Evolutionary conservation across 2,113 vertebrate species (phyloP).

Genomic region (Macrotus californicus): DNA sequence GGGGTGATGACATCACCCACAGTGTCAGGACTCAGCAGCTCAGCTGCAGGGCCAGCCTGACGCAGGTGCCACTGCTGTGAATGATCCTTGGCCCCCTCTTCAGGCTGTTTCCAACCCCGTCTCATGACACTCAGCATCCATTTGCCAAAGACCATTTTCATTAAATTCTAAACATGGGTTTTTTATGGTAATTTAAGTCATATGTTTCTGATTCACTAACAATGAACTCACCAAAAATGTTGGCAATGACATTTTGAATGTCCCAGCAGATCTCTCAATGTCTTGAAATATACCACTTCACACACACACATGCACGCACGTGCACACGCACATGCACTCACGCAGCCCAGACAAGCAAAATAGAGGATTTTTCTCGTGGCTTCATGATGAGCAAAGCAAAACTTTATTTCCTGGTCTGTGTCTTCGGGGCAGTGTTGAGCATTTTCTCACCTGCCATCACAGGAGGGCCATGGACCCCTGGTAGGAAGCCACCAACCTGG

Average conservation of each 20-base stretch:
- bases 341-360: background rate
- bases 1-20: background rate
- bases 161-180: background rate
- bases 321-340: too few relatives aligned
- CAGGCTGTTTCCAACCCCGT: rapidly evolving
- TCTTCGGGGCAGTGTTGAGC: rapidly evolving
- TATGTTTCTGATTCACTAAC: conserved; percentile 6
- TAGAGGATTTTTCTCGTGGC: rapidly evolving
- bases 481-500: rapidly evolving
- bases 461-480: rapidly evolving
- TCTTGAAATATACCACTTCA: background rate
- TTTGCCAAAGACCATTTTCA: background rate
- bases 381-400: background rate
- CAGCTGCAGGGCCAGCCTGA: rapidly evolving
- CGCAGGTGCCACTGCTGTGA: background rate
- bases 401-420: background rate
- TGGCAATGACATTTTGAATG: background rate
- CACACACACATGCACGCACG: background rate
- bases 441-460: rapidly evolving
- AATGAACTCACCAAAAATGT: background rate
- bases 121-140: background rate
- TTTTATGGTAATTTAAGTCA: background rate
- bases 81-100: rapidly evolving
- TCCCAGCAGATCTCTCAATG: background rate
- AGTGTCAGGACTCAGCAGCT: background rate